These are phyloP conservation scores for Lochmaea capreae DNA, from an alignment of 2,888 invertebrate species.

Conservation along the genomic window DNA sequence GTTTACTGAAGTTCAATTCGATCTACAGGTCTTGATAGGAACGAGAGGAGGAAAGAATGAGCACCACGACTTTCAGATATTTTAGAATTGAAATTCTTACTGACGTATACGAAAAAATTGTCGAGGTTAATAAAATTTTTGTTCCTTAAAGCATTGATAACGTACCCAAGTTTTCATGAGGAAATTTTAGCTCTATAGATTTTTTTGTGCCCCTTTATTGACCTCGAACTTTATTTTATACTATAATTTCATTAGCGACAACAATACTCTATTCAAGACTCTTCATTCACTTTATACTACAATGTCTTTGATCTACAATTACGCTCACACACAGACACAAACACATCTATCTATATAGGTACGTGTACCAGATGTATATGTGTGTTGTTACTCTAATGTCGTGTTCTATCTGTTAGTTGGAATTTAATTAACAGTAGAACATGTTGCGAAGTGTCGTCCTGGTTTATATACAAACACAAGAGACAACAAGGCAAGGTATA, in stretches of 20 bases:
- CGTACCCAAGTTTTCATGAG: no score
- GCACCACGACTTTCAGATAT: no score
- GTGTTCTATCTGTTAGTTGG: conserved; percentile 19
- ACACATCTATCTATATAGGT: not conserved
- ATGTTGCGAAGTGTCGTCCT: conserved; percentile 23
- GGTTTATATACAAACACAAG: conserved; percentile 20
- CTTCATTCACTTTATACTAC: not conserved
- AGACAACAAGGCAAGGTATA: conserved; percentile 17
- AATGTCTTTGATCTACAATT: not conserved
- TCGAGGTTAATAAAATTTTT: no score
- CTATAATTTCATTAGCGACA: conserved; percentile 1
- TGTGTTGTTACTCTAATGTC: conserved; percentile 13
- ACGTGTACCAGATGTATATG: not conserved
- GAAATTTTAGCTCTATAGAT: no score
- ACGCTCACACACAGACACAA: not conserved
- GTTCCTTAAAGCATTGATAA: no score
- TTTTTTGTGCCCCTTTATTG: no score
- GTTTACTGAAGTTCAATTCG: no score
- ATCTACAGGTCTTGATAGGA: no score
- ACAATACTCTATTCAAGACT: not conserved
- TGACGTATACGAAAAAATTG: no score
- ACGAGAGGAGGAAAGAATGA: no score
- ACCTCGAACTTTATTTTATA: no score
- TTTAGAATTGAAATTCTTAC: no score
- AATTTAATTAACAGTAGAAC: conserved; percentile 29